Evolutionary conservation across 2,113 vertebrate genomes (phyloP).

Genomic region (Cygnus atratus): DNA sequence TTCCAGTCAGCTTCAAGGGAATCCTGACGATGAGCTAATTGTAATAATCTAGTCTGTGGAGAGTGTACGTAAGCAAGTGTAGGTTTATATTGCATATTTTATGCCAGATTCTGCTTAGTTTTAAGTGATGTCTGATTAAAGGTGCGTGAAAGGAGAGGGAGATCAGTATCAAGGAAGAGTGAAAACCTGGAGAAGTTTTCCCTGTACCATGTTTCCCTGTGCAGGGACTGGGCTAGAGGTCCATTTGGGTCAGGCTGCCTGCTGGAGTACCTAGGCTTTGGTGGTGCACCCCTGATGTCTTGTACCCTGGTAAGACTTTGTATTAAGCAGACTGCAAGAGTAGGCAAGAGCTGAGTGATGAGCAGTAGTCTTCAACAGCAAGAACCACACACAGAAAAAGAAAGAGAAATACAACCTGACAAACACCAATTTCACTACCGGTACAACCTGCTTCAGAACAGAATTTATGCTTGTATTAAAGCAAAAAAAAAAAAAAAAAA

Average conservation of each 20-base stretch:
- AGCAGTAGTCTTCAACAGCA: background rate
- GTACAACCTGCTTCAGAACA: background rate
- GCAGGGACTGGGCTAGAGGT: background rate
- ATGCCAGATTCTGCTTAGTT: background rate
- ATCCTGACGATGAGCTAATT: background rate
- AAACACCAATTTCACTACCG: background rate
- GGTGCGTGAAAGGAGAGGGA: background rate
- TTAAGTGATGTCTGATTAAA: background rate
- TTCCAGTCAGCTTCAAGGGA: background rate
- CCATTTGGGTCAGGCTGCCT: background rate
- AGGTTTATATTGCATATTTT: background rate
- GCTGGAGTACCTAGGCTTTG: background rate
- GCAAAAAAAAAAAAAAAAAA: background rate
- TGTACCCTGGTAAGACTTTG: background rate
- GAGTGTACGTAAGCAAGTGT: background rate
- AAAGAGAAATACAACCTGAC: accelerated
- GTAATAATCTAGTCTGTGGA: background rate
- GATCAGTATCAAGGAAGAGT: background rate
- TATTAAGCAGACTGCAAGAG: background rate
- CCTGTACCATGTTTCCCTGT: background rate
- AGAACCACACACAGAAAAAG: background rate
- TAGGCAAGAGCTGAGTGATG: background rate
- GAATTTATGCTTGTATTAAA: background rate
- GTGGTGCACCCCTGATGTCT: background rate
- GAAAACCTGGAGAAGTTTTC: background rate